Evolutionary conservation across 2,888 invertebrate species (phyloP), one percentile per base, ranked within the genome.

Genomic region (Chrysomela aeneicollis): DNA sequence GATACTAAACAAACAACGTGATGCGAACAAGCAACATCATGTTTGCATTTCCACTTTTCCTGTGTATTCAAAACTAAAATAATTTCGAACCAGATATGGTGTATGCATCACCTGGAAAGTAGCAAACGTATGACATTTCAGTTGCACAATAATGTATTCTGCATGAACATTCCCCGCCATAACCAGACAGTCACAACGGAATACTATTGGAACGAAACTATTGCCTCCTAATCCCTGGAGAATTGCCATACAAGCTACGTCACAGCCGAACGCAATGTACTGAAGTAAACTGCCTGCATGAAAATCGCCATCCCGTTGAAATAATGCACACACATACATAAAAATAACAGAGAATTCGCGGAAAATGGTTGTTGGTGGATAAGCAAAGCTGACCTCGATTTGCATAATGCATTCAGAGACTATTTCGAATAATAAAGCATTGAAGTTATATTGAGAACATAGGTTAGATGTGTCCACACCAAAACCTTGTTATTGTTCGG

Each of bases 251-350:
- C 26, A 55, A 35, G 42, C 55, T 58, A 58, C 52, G 50, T 58
- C 58, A 52, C 35, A 63, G 47, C 47, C 47, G 21, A 54, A 59
- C 53, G 60, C 51, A 55, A 53, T 62, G 26, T 51, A 58, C 52
- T 57, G 62, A 64, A 67, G 64, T 67, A 67, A 62, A 58, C 52
- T 58, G 62, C 64, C 67, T 62, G 59, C 64, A 53, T 64, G 64
- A 52, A 58, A 62, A 66, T 65, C 68, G 63, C 68, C 61, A 66
- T 66, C 63, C 53, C 61, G 47, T 64, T 59, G 63, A 57, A n/a
- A 63, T 58, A 52, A 35, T 37, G 64, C 62, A 58, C 57, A 61
- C 59, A 59, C 21, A 57, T 18, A 47, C 9, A 30, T 26, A 46
- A 37, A 37, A 9, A 26, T 4, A 17, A 17, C 26, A 17, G 12